phyloP scores from a whole-genome alignment of 2,113 vertebrate species.

The Hepsetus odoe region DNA sequence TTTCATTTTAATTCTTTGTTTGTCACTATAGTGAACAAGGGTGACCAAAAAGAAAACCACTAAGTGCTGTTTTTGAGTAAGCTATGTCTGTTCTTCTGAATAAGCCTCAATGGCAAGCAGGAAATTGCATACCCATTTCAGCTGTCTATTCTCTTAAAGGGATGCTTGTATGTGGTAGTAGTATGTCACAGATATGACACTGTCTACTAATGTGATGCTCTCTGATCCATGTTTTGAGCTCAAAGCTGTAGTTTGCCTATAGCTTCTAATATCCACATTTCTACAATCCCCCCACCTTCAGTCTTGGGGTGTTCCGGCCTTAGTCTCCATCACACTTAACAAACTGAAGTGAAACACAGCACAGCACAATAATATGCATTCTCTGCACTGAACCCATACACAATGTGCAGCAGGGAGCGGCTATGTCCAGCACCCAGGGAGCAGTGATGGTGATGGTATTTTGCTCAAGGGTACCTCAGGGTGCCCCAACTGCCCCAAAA shows the following conservation, averaged over 20 bases:
- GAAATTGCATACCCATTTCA: constrained; percentile 14
- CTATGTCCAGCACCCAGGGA: too few species aligned
- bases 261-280: constrained; percentile 6
- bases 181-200: constrained; percentile 34
- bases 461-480: too few species aligned
- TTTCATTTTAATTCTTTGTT: constrained; percentile 54
- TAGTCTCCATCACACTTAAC: constrained; percentile 41
- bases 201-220: constrained; percentile 27
- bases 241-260: constrained; percentile 7
- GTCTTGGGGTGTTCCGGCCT: constrained; percentile 1
- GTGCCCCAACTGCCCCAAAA: too few species aligned
- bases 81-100: constrained; percentile 54
- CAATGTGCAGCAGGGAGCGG: too few species aligned
- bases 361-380: too few species aligned
- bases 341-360: too few species aligned
- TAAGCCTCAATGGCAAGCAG: constrained; percentile 43
- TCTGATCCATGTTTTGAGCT: constrained; percentile 36
- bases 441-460: too few species aligned
- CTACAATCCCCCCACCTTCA: constrained; percentile 1
- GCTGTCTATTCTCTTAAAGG: background rate
- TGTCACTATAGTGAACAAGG: constrained; percentile 47
- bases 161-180: constrained; percentile 3
- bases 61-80: constrained; percentile 68
- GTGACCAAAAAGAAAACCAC: constrained; percentile 68
- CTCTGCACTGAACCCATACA: too few species aligned